phyloP scores from a whole-genome alignment of 2,888 invertebrate species.

The Phorcus lineatus region DNA sequence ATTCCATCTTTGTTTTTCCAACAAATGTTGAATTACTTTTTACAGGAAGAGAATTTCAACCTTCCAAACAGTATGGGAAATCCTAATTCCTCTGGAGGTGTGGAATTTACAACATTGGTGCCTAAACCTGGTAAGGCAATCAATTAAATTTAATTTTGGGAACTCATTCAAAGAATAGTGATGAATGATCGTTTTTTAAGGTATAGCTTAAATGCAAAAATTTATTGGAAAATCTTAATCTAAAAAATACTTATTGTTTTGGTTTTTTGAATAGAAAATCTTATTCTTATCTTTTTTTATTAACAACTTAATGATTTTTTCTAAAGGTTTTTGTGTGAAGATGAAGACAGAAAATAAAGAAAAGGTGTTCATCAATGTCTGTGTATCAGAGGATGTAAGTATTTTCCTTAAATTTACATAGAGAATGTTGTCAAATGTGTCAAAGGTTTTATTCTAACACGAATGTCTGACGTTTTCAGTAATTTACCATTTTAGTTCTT shows the following conservation, averaged over 20 bases:
- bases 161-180: too few species aligned
- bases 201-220: too few species aligned
- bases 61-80: slow-evolving; percentile 9
- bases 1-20: neutral
- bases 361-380: slow-evolving; percentile 86
- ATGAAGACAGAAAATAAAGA: slow-evolving; percentile 67
- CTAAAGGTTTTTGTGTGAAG: slow-evolving; percentile 72
- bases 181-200: too few species aligned
- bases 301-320: too few species aligned
- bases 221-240: too few species aligned
- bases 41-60: slow-evolving; percentile 32
- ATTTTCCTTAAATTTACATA: slow-evolving; percentile 74
- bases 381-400: slow-evolving; percentile 82
- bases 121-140: slow-evolving; percentile 49
- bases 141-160: neutral
- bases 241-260: neutral
- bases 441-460: too few species aligned
- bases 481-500: too few species aligned
- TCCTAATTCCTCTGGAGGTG: neutral
- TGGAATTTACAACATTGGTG: slow-evolving; percentile 43
- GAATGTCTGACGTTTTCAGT: too few species aligned
- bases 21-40: neutral
- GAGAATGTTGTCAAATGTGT: too few species aligned
- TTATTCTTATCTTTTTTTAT: neutral
- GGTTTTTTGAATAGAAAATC: neutral